phyloP scores from a whole-genome alignment of 2,888 invertebrate genomes.

The Tenthredo amoena region DNA sequence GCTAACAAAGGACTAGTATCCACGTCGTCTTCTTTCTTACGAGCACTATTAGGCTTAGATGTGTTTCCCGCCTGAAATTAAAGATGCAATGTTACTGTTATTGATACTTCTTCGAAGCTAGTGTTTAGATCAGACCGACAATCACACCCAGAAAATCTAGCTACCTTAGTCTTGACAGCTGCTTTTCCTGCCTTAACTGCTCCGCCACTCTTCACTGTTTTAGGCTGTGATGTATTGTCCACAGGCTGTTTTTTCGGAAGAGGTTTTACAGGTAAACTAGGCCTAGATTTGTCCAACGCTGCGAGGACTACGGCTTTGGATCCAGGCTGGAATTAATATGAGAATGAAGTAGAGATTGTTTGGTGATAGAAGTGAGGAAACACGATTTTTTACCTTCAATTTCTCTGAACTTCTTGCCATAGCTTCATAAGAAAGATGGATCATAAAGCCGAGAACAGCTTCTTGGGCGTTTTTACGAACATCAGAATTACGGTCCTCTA shows the following conservation, averaged over 20 bases:
- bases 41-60: conserved; percentile 74
- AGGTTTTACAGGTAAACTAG: conserved; percentile 91
- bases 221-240: conserved; percentile 79
- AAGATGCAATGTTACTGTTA: background rate
- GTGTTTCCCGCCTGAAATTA: conserved; percentile 58
- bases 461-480: conserved; percentile 95
- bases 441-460: conserved; percentile 94
- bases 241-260: conserved; percentile 82
- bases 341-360: conserved; percentile 51
- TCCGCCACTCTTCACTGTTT: conserved; percentile 81
- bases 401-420: conserved; percentile 89
- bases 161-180: conserved; percentile 81
- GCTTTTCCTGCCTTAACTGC: conserved; percentile 79
- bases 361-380: background rate
- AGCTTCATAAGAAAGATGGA: conserved; percentile 91
- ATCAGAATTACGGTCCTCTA: conserved; percentile 95
- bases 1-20: conserved; percentile 88
- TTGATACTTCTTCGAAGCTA: background rate
- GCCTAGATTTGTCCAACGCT: conserved; percentile 91
- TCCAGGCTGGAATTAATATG: conserved; percentile 80
- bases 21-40: conserved; percentile 92
- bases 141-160: conserved; percentile 15
- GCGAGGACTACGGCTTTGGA: conserved; percentile 89
- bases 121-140: background rate
- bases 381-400: conserved; percentile 82